phyloP scores from a whole-genome alignment of 2,888 invertebrate species.

The Cheiracanthium punctorium region DNA sequence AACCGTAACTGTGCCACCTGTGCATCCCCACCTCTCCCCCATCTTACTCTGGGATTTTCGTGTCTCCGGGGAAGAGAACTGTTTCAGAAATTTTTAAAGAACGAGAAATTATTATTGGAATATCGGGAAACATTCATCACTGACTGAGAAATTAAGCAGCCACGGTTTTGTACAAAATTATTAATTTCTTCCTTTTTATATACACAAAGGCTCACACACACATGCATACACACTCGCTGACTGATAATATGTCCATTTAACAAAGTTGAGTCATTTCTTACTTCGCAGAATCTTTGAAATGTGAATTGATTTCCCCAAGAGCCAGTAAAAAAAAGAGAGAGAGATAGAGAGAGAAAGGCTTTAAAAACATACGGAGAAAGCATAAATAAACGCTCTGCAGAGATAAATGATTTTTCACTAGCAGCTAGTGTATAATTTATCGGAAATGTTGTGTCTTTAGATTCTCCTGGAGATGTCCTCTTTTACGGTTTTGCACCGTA shows the following conservation, averaged over 20 bases:
- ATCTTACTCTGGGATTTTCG: conserved; percentile 1
- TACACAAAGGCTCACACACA: not conserved
- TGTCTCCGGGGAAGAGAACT: conserved; percentile 28
- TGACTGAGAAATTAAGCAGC: conserved; percentile 55
- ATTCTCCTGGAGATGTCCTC: conserved; percentile 43
- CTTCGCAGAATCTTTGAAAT: conserved; percentile 19
- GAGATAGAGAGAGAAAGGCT: not conserved
- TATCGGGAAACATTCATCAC: conserved; percentile 67
- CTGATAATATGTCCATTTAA: conserved; percentile 53
- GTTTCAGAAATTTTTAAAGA: conserved; percentile 10
- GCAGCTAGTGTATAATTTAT: conserved; percentile 60
- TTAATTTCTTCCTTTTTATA: conserved; percentile 39
- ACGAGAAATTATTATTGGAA: conserved; percentile 49
- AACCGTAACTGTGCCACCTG: conserved; percentile 56
- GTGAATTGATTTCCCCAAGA: conserved; percentile 60
- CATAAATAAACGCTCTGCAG: conserved; percentile 45
- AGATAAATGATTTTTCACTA: conserved; percentile 67
- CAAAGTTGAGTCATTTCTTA: conserved; percentile 39
- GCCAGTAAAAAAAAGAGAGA: not conserved
- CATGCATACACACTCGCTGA: not conserved
- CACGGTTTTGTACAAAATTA: conserved; percentile 62
- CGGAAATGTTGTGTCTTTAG: conserved; percentile 26
- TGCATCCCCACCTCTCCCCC: not conserved
- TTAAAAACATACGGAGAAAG: conserved; percentile 40
- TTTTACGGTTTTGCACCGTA: conserved; percentile 49